Evolutionary conservation across 2,888 invertebrate species (phyloP).

Genomic region (Latrodectus elegans): DNA sequence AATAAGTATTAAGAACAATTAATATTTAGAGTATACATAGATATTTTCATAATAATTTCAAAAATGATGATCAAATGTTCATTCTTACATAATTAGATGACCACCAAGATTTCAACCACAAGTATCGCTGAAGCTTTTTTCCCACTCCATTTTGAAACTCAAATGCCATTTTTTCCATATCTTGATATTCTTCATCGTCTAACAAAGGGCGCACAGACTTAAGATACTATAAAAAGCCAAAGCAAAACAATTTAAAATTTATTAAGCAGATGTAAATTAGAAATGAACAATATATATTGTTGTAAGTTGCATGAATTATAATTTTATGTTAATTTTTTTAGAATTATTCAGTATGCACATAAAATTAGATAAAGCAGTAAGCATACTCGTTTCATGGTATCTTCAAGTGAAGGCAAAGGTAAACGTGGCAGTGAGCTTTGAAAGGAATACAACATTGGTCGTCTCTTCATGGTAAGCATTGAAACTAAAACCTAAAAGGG

Average conservation of each 20-base stretch:
- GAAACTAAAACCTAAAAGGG: slow-evolving; percentile 43
- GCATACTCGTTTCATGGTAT: slow-evolving; percentile 89
- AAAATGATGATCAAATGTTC: too few species aligned
- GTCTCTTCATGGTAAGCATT: slow-evolving; percentile 77
- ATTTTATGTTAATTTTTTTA: too few species aligned
- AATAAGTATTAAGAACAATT: too few species aligned
- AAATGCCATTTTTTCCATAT: slow-evolving; percentile 87
- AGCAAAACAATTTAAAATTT: neutral
- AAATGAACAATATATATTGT: neutral
- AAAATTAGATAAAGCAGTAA: too few species aligned
- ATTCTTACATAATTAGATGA: slow-evolving; percentile 78
- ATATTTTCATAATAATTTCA: too few species aligned
- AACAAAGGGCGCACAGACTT: slow-evolving; percentile 92
- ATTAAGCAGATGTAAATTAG: neutral
- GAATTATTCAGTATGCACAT: too few species aligned
- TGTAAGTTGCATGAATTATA: neutral
- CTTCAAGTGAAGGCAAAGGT: slow-evolving; percentile 89
- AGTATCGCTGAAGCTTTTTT: slow-evolving; percentile 92
- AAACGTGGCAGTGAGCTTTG: slow-evolving; percentile 96
- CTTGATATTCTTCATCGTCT: slow-evolving; percentile 84
- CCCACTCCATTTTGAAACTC: slow-evolving; percentile 93
- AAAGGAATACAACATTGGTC: slow-evolving; percentile 95
- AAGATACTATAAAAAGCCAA: slow-evolving; percentile 83
- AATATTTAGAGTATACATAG: too few species aligned
- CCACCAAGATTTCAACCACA: slow-evolving; percentile 94